Conservation (phyloP, 2,888 invertebrate genomes). For the Steinernema scapterisci region DNA sequence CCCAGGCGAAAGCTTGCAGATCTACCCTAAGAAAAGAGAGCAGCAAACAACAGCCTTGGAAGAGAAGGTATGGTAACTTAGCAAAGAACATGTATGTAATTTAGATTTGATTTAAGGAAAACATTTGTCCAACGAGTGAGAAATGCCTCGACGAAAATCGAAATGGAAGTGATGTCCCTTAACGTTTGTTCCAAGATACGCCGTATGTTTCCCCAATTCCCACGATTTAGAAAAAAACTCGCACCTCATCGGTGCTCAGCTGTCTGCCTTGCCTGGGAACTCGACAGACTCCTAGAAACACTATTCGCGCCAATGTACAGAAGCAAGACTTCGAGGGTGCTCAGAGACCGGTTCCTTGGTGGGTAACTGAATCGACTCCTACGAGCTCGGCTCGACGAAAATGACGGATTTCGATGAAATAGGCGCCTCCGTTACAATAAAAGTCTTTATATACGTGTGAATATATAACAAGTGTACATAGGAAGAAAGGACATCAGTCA, state of each 20-base stretch:
- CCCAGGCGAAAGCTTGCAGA: background rate
- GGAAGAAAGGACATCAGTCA: constrained; percentile 25
- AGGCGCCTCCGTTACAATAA: background rate
- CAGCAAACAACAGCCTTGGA: constrained; percentile 19
- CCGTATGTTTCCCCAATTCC: background rate
- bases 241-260: background rate
- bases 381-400: background rate
- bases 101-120: background rate
- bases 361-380: constrained; percentile 1
- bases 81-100: background rate
- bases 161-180: background rate
- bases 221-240: background rate
- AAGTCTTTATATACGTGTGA: constrained; percentile 21
- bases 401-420: background rate
- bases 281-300: no score
- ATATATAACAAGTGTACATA: constrained; percentile 19
- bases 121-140: background rate
- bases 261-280: constrained; percentile 1
- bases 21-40: constrained; percentile 18
- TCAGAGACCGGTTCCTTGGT: constrained; percentile 2
- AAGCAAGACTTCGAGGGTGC: no score
- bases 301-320: no score
- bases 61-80: background rate
- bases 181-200: no score
- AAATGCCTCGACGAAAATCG: background rate